Conservation (phyloP, 2,797 vertebrate species). For the Urophycis tenuis region DNA sequence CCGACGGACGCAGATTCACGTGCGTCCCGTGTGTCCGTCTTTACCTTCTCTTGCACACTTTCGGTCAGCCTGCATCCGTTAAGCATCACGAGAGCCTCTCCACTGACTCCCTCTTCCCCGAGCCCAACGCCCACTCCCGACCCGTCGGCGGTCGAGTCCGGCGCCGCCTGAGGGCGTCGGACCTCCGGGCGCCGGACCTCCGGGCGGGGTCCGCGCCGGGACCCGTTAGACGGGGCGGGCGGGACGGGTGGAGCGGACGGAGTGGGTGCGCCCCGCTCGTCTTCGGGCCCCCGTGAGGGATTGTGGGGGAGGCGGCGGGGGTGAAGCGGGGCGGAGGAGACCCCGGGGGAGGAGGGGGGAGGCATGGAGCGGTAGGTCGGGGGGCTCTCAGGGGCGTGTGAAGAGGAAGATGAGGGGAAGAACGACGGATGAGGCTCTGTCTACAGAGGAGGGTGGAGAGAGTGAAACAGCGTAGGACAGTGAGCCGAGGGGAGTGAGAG, state of each 20-base stretch:
- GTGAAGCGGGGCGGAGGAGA: conserved; percentile 47
- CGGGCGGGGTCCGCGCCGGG: background rate
- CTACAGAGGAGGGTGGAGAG: conserved; percentile 52
- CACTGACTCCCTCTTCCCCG: background rate
- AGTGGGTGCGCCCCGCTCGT: conserved; percentile 12
- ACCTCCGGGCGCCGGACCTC: background rate
- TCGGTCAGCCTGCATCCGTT: conserved; percentile 11
- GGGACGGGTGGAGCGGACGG: no score
- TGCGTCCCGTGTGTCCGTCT: background rate
- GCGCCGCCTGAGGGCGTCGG: background rate
- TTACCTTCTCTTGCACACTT: conserved; percentile 47
- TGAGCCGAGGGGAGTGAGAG: background rate
- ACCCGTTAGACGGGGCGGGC: background rate
- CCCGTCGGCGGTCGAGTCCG: background rate
- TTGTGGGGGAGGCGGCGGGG: conserved; percentile 27
- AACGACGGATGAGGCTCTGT: conserved; percentile 22
- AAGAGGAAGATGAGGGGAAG: conserved; percentile 15
- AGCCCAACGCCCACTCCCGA: background rate
- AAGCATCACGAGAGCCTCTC: conserved; percentile 6
- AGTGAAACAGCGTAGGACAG: conserved; percentile 51
- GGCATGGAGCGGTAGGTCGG: conserved; percentile 47
- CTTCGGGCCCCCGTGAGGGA: conserved; percentile 14
- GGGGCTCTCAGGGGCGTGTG: background rate
- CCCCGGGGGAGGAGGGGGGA: conserved; percentile 54
- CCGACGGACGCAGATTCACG: background rate